Conservation (phyloP, 2,888 invertebrate genomes). For the Noctua janthe region DNA sequence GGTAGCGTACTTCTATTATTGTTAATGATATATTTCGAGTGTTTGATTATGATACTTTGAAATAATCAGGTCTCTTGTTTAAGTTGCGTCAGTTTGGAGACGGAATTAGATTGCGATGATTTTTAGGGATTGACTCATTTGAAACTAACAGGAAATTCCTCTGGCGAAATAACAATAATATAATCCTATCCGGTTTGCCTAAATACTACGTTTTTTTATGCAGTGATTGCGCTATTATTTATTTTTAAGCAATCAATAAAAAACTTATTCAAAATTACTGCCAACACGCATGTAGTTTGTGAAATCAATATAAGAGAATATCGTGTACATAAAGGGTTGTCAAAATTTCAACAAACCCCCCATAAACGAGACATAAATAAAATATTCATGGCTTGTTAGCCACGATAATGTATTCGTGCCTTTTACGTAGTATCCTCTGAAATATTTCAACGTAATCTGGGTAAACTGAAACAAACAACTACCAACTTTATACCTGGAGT, state of each 20-base stretch:
- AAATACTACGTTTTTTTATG: background rate
- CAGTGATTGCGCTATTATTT: conserved; percentile 17
- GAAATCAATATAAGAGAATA: conserved; percentile 26
- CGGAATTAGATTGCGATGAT: conserved; percentile 28
- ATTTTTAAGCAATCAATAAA: conserved; percentile 12
- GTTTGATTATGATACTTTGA: conserved; percentile 29
- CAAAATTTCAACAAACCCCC: conserved; percentile 31
- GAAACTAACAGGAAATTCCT: conserved; percentile 28
- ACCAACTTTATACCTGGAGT: conserved; percentile 51
- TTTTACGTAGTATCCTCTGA: conserved; percentile 61
- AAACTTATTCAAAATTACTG: conserved; percentile 1
- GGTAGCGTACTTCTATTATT: conserved; percentile 17
- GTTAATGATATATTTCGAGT: conserved; percentile 26
- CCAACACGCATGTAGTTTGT: background rate
- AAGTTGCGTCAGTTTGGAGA: conserved; percentile 32
- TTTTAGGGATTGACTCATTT: conserved; percentile 36
- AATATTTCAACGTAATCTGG: conserved; percentile 57
- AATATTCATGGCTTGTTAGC: conserved; percentile 75
- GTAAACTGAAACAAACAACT: conserved; percentile 46
- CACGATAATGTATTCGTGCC: conserved; percentile 69
- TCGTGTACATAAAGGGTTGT: conserved; percentile 17
- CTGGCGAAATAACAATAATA: conserved; percentile 2
- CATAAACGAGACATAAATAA: conserved; percentile 64
- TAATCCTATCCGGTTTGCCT: background rate
- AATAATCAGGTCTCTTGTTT: conserved; percentile 45